phyloP scores from a whole-genome alignment of 1,140 invertebrate genomes.

The Lethrus apterus region DNA sequence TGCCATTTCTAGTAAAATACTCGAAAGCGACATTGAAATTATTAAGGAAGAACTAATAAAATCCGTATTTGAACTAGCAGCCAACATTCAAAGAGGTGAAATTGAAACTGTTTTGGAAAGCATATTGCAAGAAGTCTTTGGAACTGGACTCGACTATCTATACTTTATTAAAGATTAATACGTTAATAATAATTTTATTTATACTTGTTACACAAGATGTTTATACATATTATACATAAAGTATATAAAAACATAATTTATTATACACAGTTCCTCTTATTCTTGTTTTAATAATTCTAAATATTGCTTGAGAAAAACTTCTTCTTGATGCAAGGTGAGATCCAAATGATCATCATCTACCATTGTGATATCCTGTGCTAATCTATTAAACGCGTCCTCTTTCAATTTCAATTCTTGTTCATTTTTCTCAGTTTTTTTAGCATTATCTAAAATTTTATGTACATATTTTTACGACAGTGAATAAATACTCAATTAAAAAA shows the following conservation, averaged over 20 bases:
- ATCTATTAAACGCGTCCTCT: slow-evolving; percentile 47
- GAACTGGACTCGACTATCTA: slow-evolving; percentile 28
- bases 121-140: slow-evolving; percentile 28
- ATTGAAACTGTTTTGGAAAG: slow-evolving; percentile 22
- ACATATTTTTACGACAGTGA: too few relatives aligned
- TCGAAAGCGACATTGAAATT: background rate
- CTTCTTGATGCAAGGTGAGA: slow-evolving; percentile 50
- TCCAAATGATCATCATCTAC: slow-evolving; percentile 58
- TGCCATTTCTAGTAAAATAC: slow-evolving; percentile 6
- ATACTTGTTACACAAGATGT: background rate
- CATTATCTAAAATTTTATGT: slow-evolving; percentile 8
- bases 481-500: too few relatives aligned
- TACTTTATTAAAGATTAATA: slow-evolving; percentile 15
- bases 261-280: background rate
- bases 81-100: slow-evolving; percentile 15
- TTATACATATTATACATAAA: slow-evolving; percentile 3
- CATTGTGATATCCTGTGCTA: slow-evolving; percentile 49
- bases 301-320: slow-evolving; percentile 53
- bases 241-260: background rate
- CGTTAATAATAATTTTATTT: background rate
- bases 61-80: slow-evolving; percentile 18
- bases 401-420: slow-evolving; percentile 37
- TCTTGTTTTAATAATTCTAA: slow-evolving; percentile 44
- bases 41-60: slow-evolving; percentile 20
- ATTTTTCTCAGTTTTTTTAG: slow-evolving; percentile 11